Evolutionary conservation across 1,140 invertebrate genomes (phyloP).

Genomic region (Drosophila tsacasi): DNA sequence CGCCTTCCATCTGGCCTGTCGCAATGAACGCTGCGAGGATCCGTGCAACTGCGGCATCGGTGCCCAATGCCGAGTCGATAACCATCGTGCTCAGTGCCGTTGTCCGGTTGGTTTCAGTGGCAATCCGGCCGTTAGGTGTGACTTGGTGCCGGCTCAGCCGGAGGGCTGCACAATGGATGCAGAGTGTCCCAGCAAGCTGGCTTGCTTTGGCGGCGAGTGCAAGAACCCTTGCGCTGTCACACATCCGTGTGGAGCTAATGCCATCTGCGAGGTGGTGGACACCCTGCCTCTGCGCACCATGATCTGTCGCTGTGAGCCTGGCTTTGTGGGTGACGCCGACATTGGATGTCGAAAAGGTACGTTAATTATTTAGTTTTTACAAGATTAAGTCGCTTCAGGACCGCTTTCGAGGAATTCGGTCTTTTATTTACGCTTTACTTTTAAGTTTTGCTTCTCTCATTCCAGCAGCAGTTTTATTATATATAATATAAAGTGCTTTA

Average conservation of each 20-base stretch:
- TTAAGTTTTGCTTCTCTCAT: slow-evolving; percentile 76
- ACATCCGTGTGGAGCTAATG: slow-evolving; percentile 92
- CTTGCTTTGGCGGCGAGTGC: slow-evolving; percentile 93
- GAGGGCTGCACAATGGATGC: slow-evolving; percentile 92
- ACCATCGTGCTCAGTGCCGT: slow-evolving; percentile 91
- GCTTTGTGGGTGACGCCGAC: slow-evolving; percentile 93
- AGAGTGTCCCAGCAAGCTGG: slow-evolving; percentile 93
- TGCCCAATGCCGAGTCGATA: slow-evolving; percentile 91
- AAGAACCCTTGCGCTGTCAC: slow-evolving; percentile 92
- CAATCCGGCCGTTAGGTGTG: slow-evolving; percentile 90
- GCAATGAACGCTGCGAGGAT: slow-evolving; percentile 90
- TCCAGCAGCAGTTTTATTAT: slow-evolving; percentile 60
- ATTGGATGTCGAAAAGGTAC: slow-evolving; percentile 90
- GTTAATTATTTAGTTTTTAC: neutral
- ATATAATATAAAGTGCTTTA: slow-evolving; percentile 31
- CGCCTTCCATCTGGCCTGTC: slow-evolving; percentile 90
- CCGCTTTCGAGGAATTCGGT: neutral
- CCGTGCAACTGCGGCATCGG: slow-evolving; percentile 91
- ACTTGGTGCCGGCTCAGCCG: slow-evolving; percentile 86
- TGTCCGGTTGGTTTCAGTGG: slow-evolving; percentile 94
- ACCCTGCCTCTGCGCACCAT: slow-evolving; percentile 94
- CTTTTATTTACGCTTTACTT: slow-evolving; percentile 43
- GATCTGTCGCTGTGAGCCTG: slow-evolving; percentile 93
- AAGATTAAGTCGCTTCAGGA: neutral
- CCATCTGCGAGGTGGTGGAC: slow-evolving; percentile 92